Conservation (phyloP, 2,113 vertebrate genomes). For the Picathartes gymnocephalus region DNA sequence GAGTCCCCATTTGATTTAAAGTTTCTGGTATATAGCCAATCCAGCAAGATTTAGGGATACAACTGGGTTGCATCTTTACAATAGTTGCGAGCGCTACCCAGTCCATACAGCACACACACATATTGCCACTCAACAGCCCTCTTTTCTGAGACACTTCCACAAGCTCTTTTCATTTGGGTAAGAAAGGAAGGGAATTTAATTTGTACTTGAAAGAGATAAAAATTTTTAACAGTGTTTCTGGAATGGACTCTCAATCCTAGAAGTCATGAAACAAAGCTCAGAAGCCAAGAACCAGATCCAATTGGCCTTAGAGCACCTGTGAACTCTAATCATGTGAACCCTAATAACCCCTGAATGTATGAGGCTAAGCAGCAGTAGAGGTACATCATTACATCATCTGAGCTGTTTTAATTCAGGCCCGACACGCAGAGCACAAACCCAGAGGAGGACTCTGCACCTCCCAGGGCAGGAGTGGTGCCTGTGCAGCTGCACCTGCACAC, state of each 20-base stretch:
- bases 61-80: neutral
- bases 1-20: neutral
- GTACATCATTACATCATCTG: neutral
- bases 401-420: neutral
- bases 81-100: no score
- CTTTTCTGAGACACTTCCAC: neutral
- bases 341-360: neutral
- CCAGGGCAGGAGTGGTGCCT: neutral
- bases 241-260: neutral
- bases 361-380: neutral
- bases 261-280: neutral
- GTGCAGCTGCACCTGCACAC: neutral
- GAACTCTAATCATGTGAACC: neutral
- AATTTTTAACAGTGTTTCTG: neutral
- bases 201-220: neutral
- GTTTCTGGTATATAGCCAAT: neutral
- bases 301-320: neutral
- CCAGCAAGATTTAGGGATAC: neutral
- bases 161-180: neutral
- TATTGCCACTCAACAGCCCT: neutral
- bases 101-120: accelerated
- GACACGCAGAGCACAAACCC: neutral
- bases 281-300: neutral
- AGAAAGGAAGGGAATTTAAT: neutral
- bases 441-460: neutral